Conservation (phyloP, 2,797 vertebrate genomes). For the Oreonectes daqikongensis region DNA sequence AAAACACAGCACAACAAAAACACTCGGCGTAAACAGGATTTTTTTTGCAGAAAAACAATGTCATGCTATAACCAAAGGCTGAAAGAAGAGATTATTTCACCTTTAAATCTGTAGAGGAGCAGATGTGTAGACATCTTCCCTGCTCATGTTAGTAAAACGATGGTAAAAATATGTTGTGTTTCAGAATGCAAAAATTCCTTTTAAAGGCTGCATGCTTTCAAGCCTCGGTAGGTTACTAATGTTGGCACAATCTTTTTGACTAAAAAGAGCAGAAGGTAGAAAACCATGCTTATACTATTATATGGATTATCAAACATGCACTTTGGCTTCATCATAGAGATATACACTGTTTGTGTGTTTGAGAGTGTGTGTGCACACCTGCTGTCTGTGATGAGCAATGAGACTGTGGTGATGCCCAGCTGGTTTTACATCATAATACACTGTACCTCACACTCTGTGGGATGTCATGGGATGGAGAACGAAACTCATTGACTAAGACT, state of each 20-base stretch:
- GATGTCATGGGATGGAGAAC: neutral
- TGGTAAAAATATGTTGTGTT: neutral
- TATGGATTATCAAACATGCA: neutral
- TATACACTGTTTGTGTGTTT: neutral
- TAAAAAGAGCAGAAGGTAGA: neutral
- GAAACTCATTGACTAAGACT: neutral
- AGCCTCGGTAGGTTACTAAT: neutral
- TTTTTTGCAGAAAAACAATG: conserved; percentile 19
- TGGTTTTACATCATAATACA: conserved; percentile 19
- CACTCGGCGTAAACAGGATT: conserved; percentile 7
- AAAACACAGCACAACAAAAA: conserved; percentile 35
- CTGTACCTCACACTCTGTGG: neutral
- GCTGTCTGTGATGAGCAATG: conserved; percentile 10
- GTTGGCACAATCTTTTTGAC: neutral
- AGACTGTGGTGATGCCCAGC: neutral
- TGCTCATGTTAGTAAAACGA: neutral
- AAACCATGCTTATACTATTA: neutral
- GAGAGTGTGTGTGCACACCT: conserved; percentile 11
- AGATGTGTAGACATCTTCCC: neutral
- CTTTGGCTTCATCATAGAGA: neutral
- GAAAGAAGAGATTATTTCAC: conserved; percentile 20
- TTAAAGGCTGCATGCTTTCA: too few species aligned
- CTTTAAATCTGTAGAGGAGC: conserved; percentile 19
- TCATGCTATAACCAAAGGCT: conserved; percentile 15
- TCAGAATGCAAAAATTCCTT: neutral